These are phyloP conservation scores for Pogonus chalceus DNA, from an alignment of 1,140 invertebrate species.

Conservation along the genomic window DNA sequence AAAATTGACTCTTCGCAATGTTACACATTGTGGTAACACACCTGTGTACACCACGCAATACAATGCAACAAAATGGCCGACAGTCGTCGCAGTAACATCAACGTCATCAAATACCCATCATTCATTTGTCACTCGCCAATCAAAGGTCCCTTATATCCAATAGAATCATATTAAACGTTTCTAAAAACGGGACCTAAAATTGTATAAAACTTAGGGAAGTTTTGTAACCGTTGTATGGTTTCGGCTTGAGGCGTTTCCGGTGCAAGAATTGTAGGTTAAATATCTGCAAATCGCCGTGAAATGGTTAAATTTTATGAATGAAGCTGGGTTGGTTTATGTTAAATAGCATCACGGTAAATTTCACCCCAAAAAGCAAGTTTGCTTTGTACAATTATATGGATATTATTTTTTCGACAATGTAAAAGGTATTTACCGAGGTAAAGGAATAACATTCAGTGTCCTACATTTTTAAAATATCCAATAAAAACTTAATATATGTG, in stretches of 20 bases:
- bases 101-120: background rate
- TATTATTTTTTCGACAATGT: too few species aligned
- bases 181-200: background rate
- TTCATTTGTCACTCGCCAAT: background rate
- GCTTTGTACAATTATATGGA: background rate
- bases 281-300: conserved; percentile 1
- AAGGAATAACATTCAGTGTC: too few species aligned
- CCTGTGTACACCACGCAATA: background rate
- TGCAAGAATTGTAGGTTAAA: background rate
- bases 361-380: background rate
- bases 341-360: background rate
- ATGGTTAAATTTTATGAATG: background rate
- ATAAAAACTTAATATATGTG: too few species aligned
- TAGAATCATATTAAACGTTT: background rate
- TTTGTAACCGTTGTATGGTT: background rate
- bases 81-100: background rate
- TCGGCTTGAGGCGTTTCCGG: background rate
- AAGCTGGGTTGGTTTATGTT: background rate
- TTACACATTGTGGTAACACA: background rate
- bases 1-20: background rate
- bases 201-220: background rate
- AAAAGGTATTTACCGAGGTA: too few species aligned
- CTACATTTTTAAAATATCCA: too few species aligned
- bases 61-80: background rate
- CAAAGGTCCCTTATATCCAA: background rate